These are phyloP conservation scores for Epirrita christyi DNA, from an alignment of 2,888 invertebrate species.

Conservation along the genomic window DNA sequence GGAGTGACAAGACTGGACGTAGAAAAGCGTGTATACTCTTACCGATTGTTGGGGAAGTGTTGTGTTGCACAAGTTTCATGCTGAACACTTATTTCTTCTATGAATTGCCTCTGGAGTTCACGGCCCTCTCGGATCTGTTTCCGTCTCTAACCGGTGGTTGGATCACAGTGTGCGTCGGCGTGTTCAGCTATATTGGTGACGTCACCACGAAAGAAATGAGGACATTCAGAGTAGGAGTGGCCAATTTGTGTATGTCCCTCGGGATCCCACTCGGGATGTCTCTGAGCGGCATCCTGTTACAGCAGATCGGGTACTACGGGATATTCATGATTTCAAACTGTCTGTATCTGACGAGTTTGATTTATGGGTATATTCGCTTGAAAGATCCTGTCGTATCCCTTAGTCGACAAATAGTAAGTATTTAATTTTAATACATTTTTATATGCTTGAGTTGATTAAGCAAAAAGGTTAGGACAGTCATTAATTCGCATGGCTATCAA, in stretches of 20 bases:
- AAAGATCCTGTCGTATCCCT: conserved; percentile 73
- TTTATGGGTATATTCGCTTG: conserved; percentile 77
- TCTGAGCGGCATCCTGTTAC: conserved; percentile 81
- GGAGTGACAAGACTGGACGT: conserved; percentile 85
- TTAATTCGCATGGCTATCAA: conserved; percentile 43
- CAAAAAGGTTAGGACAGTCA: conserved; percentile 34
- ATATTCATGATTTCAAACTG: conserved; percentile 80
- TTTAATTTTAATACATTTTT: conserved; percentile 32
- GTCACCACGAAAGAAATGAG: conserved; percentile 85
- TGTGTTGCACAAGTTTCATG: conserved; percentile 79
- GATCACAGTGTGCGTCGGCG: conserved; percentile 85
- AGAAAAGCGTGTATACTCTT: conserved; percentile 85
- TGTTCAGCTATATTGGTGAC: conserved; percentile 87
- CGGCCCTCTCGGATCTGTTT: conserved; percentile 82
- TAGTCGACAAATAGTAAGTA: conserved; percentile 72
- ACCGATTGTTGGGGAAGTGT: conserved; percentile 83
- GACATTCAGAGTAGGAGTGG: conserved; percentile 86
- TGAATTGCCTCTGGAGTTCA: conserved; percentile 84
- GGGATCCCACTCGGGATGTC: conserved; percentile 86
- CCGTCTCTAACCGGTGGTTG: conserved; percentile 84
- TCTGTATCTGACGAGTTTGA: conserved; percentile 79
- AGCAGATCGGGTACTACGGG: conserved; percentile 80
- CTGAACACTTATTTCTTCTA: conserved; percentile 85
- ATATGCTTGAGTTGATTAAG: background rate
- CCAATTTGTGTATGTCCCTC: conserved; percentile 86